Evolutionary conservation across 2,797 vertebrate species (phyloP).

Genomic region (Ammospiza maritima): DNA sequence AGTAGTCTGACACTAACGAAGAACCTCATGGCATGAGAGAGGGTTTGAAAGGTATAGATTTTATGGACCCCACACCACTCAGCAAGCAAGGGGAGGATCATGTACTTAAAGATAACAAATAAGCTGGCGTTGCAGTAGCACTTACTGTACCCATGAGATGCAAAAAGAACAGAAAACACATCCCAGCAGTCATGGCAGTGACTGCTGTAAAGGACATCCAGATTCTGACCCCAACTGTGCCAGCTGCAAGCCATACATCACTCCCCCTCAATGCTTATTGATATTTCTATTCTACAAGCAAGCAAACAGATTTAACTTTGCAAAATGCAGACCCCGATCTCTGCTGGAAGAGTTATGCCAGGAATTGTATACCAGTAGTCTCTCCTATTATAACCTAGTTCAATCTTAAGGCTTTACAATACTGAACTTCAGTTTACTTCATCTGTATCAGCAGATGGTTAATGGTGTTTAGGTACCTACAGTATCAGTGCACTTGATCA

Average conservation of each 20-base stretch:
- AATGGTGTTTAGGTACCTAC: conserved; percentile 1
- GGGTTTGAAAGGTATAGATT: conserved; percentile 14
- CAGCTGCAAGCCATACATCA: neutral
- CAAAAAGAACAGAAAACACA: neutral
- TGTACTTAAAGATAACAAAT: neutral
- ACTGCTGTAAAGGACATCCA: neutral
- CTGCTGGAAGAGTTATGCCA: neutral
- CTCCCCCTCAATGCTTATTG: neutral
- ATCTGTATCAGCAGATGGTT: conserved; percentile 22
- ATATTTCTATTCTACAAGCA: neutral
- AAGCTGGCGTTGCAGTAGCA: neutral
- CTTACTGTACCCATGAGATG: neutral
- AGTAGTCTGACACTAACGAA: conserved; percentile 28
- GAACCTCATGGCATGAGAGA: neutral
- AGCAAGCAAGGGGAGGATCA: neutral
- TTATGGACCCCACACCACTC: neutral
- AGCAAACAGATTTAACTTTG: neutral
- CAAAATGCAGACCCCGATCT: neutral
- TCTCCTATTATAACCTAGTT: neutral
- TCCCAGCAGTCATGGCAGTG: neutral
- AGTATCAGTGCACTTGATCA: conserved; percentile 39
- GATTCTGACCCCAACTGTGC: neutral
- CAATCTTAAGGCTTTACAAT: neutral
- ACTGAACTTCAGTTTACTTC: neutral
- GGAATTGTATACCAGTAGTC: neutral